Evolutionary conservation across 2,888 invertebrate genomes (phyloP).

Genomic region (Hydrotaea cyrtoneurina): DNA sequence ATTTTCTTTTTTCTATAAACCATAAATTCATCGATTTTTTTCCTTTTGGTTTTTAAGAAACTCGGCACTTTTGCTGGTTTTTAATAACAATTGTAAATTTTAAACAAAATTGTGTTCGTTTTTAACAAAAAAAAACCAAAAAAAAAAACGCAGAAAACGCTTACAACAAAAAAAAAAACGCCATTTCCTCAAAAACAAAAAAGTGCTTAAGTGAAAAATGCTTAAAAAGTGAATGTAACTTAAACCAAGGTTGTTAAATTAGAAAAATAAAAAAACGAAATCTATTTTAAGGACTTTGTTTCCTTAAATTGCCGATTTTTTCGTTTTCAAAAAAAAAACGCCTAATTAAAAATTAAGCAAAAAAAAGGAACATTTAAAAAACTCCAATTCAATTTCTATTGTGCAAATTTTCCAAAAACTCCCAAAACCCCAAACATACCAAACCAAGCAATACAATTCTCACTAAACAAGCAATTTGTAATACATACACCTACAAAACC

Average conservation of each 20-base stretch:
- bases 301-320: too few relatives aligned
- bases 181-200: too few relatives aligned
- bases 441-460: background rate
- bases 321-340: background rate
- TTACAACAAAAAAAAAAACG: too few relatives aligned
- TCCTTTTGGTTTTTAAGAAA: background rate
- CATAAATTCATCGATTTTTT: constrained; percentile 67
- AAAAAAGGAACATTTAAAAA: constrained; percentile 5
- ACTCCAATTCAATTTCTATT: background rate
- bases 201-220: constrained; percentile 12
- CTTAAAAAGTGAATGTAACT: background rate
- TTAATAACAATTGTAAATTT: constrained; percentile 1
- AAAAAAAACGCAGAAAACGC: background rate
- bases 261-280: background rate
- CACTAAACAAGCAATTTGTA: constrained; percentile 3
- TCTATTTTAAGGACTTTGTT: background rate
- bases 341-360: background rate
- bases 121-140: background rate
- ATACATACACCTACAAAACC: too few relatives aligned
- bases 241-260: background rate
- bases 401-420: too few relatives aligned
- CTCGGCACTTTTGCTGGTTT: too few relatives aligned
- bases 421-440: background rate
- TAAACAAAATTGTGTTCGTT: constrained; percentile 25
- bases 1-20: constrained; percentile 62